Evolutionary conservation across 2,113 vertebrate genomes (phyloP), one percentile per base, ranked within the genome.

Genomic region (Sebastes schlegelii): DNA sequence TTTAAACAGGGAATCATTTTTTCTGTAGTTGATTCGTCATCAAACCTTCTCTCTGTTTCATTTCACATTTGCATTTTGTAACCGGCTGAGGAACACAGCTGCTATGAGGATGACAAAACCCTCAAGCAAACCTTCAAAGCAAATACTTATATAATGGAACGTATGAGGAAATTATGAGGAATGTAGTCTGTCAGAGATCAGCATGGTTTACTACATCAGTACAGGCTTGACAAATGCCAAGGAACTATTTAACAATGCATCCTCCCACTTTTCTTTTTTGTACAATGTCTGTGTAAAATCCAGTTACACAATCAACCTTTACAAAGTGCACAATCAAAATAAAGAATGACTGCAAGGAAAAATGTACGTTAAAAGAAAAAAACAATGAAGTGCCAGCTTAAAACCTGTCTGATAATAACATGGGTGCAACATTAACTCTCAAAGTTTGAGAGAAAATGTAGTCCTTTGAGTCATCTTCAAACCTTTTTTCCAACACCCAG

Each of bases 141-240:
- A 12, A 70, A 70, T 23, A 46, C 62, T n/a, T 16, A 23, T 64
- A 64, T 55, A 71, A 77, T 58, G 51, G 40, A 42, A 58, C 1
- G 19, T 48, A 49, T 49, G 17, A 17, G 3, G 12, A 70, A 16
- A 11, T 16, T 21, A 21, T 3, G 23, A 58, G 19, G 49, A n/a
- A 64, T 49, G 51, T 16, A 9, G 16, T 42, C 23, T 42, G 10
- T 63, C 23, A 19, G 21, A 17, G 69, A 73, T 21, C 42, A 40
- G 10, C 17, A 49, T 48, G 42, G 7, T 40, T 57, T 12, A 48
- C 11, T 4, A 21, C 43, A 68, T 23, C 52, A 9, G 8, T 19
- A 21, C 9, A 58, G 52, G 11, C 12, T 16, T 63, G 19, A 61
- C 13, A 70, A 52, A 72, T 57, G 42, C 46, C 49, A 34, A 55